Conservation (phyloP, 2,888 invertebrate species). For the Laothoe populi region DNA sequence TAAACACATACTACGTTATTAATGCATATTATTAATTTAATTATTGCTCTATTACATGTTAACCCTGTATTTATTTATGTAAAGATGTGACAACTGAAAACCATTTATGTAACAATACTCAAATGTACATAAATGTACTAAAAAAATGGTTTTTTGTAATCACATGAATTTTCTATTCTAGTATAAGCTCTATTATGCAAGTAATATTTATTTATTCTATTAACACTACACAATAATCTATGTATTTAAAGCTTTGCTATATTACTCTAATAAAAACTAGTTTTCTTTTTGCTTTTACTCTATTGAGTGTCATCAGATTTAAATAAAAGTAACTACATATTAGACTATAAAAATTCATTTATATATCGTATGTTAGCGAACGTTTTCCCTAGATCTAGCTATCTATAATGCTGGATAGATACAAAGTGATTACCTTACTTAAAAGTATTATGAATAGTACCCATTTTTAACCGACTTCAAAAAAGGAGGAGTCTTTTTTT, state of each 20-base stretch:
- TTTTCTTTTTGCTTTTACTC: conserved; percentile 9
- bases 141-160: conserved; percentile 2
- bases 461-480: too few species aligned
- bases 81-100: background rate
- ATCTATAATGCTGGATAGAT: too few species aligned
- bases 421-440: too few species aligned
- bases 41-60: background rate
- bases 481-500: too few species aligned
- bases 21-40: conserved; percentile 1
- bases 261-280: background rate
- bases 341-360: background rate
- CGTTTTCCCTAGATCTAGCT: too few species aligned
- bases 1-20: conserved; percentile 47
- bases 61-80: conserved; percentile 9
- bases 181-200: background rate
- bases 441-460: too few species aligned
- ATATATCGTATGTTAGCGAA: too few species aligned
- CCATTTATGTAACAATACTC: background rate
- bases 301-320: background rate
- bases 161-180: background rate
- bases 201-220: conserved; percentile 4
- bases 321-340: background rate
- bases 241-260: conserved; percentile 10
- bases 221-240: background rate
- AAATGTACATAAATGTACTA: background rate